Conservation (phyloP, 2,797 vertebrate species). For the Loriculus beryllinus region DNA sequence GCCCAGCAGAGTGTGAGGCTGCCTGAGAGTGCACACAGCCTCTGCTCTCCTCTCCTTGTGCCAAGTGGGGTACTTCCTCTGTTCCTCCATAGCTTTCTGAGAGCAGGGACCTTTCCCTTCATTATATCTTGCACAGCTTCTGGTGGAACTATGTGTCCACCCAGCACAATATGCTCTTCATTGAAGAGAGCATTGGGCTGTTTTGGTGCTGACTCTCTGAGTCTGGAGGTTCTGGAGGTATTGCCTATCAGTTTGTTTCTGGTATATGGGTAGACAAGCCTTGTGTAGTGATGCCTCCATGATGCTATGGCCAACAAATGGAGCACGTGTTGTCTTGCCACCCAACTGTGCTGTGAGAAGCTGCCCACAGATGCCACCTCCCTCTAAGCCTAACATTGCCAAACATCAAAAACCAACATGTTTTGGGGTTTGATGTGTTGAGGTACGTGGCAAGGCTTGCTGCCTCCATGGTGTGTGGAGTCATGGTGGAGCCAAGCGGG, state of each 20-base stretch:
- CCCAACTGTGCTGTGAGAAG: fast-evolving
- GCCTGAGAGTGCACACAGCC: not conserved
- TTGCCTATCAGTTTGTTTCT: not conserved
- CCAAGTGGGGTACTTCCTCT: not conserved
- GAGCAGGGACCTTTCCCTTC: not conserved
- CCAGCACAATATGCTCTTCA: fast-evolving
- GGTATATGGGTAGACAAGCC: not conserved
- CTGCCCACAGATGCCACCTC: not conserved
- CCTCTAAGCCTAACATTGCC: not conserved
- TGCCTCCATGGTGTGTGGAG: not conserved
- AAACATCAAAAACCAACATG: not conserved
- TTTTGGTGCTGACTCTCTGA: not conserved
- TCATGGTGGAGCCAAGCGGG: not conserved
- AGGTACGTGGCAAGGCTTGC: not conserved
- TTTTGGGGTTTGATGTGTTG: not conserved
- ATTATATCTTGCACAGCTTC: not conserved
- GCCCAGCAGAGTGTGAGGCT: not conserved
- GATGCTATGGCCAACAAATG: not conserved
- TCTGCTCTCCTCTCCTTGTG: not conserved
- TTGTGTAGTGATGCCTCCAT: not conserved
- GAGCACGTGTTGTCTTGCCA: not conserved
- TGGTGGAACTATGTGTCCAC: not conserved
- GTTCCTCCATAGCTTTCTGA: fast-evolving
- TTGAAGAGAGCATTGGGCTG: not conserved
- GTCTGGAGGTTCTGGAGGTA: not conserved